These are phyloP conservation scores for Psammodynastes pulverulentus DNA, from an alignment of 2,113 vertebrate genomes.

Conservation along the genomic window DNA sequence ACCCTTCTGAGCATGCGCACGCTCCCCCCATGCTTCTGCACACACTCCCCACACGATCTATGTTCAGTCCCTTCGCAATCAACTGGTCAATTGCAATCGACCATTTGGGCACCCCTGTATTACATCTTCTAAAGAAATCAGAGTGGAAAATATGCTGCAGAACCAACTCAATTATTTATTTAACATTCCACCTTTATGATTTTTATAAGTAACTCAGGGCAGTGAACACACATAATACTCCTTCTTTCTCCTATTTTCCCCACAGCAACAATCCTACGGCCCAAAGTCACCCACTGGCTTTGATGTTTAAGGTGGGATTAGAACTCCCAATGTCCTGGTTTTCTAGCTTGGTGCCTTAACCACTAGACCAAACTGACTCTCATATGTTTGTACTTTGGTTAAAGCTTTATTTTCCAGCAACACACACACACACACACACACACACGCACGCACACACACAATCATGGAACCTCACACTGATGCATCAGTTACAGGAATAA, in stretches of 20 bases:
- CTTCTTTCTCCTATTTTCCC: background rate
- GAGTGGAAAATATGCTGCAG: background rate
- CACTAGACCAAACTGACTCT: background rate
- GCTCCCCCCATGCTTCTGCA: too few relatives aligned
- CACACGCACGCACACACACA: background rate
- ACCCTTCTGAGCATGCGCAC: too few relatives aligned
- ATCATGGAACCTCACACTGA: slow-evolving; percentile 15
- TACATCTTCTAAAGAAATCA: background rate
- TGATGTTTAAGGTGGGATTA: background rate
- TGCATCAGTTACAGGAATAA: rapidly evolving
- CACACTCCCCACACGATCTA: too few relatives aligned
- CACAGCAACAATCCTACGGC: background rate
- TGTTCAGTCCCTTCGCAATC: too few relatives aligned
- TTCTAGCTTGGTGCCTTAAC: background rate
- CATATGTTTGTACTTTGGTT: slow-evolving; percentile 10
- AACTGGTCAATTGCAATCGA: too few relatives aligned
- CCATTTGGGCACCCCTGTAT: too few relatives aligned
- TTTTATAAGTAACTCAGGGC: background rate
- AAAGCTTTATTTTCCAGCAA: slow-evolving; percentile 32
- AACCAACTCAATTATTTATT: background rate
- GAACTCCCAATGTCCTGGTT: background rate
- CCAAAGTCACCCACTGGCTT: background rate
- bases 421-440: background rate
- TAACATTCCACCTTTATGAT: background rate
- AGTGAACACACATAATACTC: background rate